Base-by-base conservation (phyloP, 1,140 invertebrate species). In the Drosophila hydei region DNA sequence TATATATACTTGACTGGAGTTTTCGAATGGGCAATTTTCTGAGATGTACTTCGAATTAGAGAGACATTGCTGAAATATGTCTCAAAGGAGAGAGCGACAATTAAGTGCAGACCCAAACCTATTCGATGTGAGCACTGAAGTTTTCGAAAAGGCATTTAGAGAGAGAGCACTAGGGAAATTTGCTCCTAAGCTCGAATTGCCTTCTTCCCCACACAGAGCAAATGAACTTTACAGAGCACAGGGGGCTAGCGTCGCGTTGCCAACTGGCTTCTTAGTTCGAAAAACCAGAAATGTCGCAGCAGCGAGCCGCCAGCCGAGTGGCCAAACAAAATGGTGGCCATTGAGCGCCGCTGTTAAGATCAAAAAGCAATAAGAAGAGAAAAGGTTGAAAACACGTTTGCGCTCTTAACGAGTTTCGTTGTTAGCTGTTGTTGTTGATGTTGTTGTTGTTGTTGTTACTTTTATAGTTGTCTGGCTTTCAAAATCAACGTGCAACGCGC, bases 401-500 rank as follows among this genome's bases (percentile, higher is more conserved):
- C 65, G 48, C 69, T 67, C 77, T 73, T 76, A 80, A 85, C 81
- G 71, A 87, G 81, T 85, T 85, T 79, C 48, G 30, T 38, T 18
- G 40, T 68, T 59, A 36, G 11, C 38, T 48, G 50, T 64, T 63
- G 16, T 50, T 45, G 25, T n/a, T 52, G 47, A n/a, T 51, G 40
- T 59, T 54, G 48, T 23, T 55, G 45, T 48, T 68, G 64, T 45
- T 40, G 55, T 47, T 60, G 42, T 14, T 48, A n/a, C 42, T 71
- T 63, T 1, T 23, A 11, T 21, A 12, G 43, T 2, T 50, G n/a
- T 16, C 25, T 51, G 48, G 48, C 25, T 51, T 51, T 81, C 62
- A 60, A 85, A 84, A 75, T 75, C 79, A 83, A 67, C 78, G 73
- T 80, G 78, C 78, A 80, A 80, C 70, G 67, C 58, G 61, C 73